A percentile compares a stretch with the other conserved stretches of the same genome.
These are phyloP conservation scores for Pterobdella sp. DNA, from an alignment of 2,888 invertebrate species.

Conservation along the genomic window DNA sequence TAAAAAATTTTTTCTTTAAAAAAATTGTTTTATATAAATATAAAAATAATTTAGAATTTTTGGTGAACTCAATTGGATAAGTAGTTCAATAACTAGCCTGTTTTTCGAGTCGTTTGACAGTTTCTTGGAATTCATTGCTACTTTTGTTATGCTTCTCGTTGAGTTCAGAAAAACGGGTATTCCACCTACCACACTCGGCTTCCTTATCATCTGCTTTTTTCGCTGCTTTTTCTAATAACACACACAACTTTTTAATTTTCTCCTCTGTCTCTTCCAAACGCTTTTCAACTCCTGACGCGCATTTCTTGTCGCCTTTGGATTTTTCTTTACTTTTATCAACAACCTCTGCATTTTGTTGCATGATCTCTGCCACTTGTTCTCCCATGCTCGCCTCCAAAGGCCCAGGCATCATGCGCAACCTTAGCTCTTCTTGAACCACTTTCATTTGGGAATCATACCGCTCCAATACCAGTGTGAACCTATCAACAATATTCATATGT, in stretches of 20 bases:
- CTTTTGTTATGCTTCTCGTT: background rate
- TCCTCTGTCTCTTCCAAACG: slow-evolving; percentile 5
- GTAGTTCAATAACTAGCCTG: no score
- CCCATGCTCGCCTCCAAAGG: background rate
- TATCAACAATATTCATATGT: background rate
- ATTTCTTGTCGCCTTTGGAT: background rate
- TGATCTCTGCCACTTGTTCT: background rate
- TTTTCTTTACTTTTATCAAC: background rate
- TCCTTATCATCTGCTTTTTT: slow-evolving; percentile 10
- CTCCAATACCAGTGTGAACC: slow-evolving; percentile 18
- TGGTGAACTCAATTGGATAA: no score
- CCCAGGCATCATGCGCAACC: slow-evolving; percentile 21
- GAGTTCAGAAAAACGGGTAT: background rate
- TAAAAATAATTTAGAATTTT: no score
- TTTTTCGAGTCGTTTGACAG: slow-evolving; percentile 20
- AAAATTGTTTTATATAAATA: no score
- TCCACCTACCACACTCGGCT: slow-evolving; percentile 18
- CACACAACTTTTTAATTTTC: background rate
- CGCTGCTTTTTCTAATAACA: slow-evolving; percentile 14
- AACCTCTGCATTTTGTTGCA: background rate
- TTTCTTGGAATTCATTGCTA: background rate
- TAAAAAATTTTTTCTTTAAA: no score
- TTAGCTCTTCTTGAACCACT: slow-evolving; percentile 19
- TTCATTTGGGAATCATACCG: slow-evolving; percentile 26
- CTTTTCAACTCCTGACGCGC: background rate